Evolutionary conservation across 2,888 invertebrate genomes (phyloP).

Genomic region (Cosmorhoe ocellata): DNA sequence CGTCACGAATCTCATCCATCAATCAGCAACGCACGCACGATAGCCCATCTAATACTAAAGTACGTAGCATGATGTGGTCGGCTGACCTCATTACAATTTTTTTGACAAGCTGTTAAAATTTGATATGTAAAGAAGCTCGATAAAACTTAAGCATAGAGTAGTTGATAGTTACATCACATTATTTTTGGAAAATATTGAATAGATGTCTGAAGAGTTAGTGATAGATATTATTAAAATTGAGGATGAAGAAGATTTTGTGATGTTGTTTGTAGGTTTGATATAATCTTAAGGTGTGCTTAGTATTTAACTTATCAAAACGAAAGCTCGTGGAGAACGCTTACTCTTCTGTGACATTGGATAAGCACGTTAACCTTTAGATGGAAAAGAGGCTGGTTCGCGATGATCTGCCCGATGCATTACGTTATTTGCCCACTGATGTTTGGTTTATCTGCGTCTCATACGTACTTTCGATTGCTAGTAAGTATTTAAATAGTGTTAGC

Average conservation of each 20-base stretch:
- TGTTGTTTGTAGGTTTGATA: slow-evolving; percentile 24
- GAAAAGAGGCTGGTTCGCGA: too few species aligned
- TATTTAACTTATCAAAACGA: slow-evolving; percentile 6
- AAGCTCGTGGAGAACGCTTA: background rate
- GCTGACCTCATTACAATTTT: slow-evolving; percentile 18
- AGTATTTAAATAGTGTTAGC: too few species aligned
- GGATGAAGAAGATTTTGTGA: slow-evolving; percentile 30
- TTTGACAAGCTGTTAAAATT: slow-evolving; percentile 10
- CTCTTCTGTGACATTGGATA: background rate
- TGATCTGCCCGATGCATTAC: too few species aligned
- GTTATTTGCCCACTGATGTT: too few species aligned
- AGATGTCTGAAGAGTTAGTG: slow-evolving; percentile 24
- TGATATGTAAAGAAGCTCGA: background rate
- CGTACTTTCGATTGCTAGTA: too few species aligned
- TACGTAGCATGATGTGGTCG: slow-evolving; percentile 22
- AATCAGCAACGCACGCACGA: slow-evolving; percentile 24
- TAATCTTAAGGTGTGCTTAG: slow-evolving; percentile 15
- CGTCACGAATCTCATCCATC: slow-evolving; percentile 30
- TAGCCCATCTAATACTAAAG: slow-evolving; percentile 17
- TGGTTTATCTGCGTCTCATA: too few species aligned
- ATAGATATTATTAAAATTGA: slow-evolving; percentile 25
- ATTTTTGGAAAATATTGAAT: slow-evolving; percentile 33
- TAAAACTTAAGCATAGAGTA: slow-evolving; percentile 5
- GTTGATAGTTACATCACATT: slow-evolving; percentile 20
- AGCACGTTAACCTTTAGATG: too few species aligned